A percentile compares a stretch with the other conserved stretches of the same genome.
phyloP scores from a whole-genome alignment of 2,888 invertebrate species.

The Apamea epomidion region DNA sequence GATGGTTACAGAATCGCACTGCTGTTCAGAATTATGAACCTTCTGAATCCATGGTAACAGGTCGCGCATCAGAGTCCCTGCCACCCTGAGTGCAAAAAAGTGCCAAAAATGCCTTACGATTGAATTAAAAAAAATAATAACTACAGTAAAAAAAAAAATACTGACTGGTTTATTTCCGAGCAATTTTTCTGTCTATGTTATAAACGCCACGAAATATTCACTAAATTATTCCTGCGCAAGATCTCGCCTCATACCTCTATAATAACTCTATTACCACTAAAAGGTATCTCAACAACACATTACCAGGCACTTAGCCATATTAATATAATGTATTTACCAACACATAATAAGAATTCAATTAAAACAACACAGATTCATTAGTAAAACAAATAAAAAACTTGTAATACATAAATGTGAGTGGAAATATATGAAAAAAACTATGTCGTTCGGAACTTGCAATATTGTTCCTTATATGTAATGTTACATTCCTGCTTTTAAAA shows the following conservation, averaged over 20 bases:
- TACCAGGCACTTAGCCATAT: conserved; percentile 39
- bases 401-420: conserved; percentile 49
- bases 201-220: neutral
- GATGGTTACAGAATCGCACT: no score
- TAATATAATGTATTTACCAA: conserved; percentile 58
- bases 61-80: no score
- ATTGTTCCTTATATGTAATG: conserved; percentile 67
- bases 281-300: conserved; percentile 11
- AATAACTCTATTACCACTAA: conserved; percentile 49
- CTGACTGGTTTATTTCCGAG: neutral
- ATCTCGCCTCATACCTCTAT: conserved; percentile 14
- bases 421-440: conserved; percentile 50
- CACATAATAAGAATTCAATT: conserved; percentile 57
- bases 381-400: conserved; percentile 60
- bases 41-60: no score
- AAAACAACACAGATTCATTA: conserved; percentile 59
- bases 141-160: neutral
- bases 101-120: no score
- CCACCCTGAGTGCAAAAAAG: no score
- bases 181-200: neutral
- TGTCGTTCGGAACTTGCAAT: conserved; percentile 56
- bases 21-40: no score
- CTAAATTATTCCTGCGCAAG: neutral
- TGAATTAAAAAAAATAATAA: neutral
- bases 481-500: conserved; percentile 59